Base-by-base conservation (phyloP, 2,113 vertebrate genomes). In the Ifrita kowaldi region DNA sequence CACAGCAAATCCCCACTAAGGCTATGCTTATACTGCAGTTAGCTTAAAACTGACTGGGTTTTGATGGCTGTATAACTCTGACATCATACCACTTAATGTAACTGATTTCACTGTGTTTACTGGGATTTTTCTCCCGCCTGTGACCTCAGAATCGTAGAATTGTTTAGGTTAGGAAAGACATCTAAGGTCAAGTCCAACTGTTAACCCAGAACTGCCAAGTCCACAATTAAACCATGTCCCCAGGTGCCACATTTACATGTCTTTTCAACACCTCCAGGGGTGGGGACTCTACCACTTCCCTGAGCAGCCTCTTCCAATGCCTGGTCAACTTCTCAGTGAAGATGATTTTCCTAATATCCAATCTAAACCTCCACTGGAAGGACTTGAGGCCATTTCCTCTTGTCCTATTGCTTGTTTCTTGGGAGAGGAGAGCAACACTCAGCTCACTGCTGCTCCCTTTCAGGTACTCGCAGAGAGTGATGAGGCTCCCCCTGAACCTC, bases 241-340 rank as follows among this genome's bases (percentile, higher is more conserved):
- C 21, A 60, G 1, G 19, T 35, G 15, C 27, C 50, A 53, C 13
- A 30, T n/a, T 46, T 60, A 39, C 27, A 20, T 0, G 0, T 14
- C 41, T 67, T 42, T 49, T 62, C 2, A 55, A n/a, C 1, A 39
- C 6, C 12, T 56, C 24, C 73, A 55, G 23, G 5, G 27, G 7
- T 24, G 21, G 30, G 5, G n/a, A 69, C 8, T n/a, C 47, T 9
- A 69, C 7, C 26, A 35, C 16, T 20, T 81, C 39, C 30, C 50
- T 59, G 39, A 32, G 12, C 50, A 81, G 37, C 18, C 69, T 70
- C 9, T 37, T 42, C 18, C 30, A 70, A 3, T 65, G 56, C 15
- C 3, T 27, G 19, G n/a, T 30, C n/a, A 60, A 21, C 11, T 2
- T 28, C 60, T 37, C 39, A 67, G 24, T 12, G 20, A 75, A 53